Evolutionary conservation across 1,140 invertebrate genomes (phyloP).

Genomic region (Eciton burchellii): DNA sequence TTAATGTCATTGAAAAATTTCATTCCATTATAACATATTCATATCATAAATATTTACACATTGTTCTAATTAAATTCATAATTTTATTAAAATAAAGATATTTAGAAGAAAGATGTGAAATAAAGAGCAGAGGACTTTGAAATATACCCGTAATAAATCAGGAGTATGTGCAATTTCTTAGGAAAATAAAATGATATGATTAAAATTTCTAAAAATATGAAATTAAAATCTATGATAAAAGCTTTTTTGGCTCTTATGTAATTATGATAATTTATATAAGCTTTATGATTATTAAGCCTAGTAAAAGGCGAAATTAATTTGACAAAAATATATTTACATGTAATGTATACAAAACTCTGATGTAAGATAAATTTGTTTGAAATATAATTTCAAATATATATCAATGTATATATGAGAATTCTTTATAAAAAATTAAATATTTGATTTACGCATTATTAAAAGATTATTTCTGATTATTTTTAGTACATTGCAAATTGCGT

Average conservation of each 20-base stretch:
- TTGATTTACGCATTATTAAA: slow-evolving; percentile 1
- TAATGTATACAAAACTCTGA: neutral
- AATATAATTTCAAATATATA: neutral
- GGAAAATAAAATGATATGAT: neutral
- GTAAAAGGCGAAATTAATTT: neutral
- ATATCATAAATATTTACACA: slow-evolving; percentile 6
- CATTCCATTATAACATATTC: slow-evolving; percentile 22
- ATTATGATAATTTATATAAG: neutral
- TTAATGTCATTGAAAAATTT: slow-evolving; percentile 9
- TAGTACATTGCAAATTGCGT: slow-evolving; percentile 16
- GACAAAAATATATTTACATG: neutral
- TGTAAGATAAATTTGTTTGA: slow-evolving; percentile 6
- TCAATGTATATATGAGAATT: neutral
- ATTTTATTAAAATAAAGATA: slow-evolving; percentile 1
- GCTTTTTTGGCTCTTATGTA: neutral
- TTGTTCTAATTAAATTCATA: neutral
- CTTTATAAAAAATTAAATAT: neutral
- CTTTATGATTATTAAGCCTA: neutral
- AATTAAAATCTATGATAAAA: neutral
- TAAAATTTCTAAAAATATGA: neutral
- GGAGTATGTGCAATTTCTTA: neutral
- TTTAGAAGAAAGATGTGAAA: neutral
- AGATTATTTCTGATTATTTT: slow-evolving; percentile 20
- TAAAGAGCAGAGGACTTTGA: neutral
- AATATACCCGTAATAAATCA: neutral